Evolutionary conservation across 2,888 invertebrate genomes (phyloP), one percentile per base, ranked within the genome.

Genomic region (Cantharis rufa): DNA sequence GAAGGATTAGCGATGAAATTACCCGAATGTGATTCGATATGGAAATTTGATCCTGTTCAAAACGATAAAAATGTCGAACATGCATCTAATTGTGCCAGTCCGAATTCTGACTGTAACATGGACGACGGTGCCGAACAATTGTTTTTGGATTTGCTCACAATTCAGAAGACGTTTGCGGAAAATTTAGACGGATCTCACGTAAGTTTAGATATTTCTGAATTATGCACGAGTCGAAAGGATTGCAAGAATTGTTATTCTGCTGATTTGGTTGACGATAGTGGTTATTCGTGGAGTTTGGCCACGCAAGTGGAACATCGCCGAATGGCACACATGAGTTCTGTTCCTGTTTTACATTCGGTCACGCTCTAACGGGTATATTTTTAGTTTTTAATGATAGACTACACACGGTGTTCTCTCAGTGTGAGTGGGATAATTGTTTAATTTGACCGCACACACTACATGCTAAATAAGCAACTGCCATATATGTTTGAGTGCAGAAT

Each of bases 71-170:
- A 85, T 62, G 87, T 86, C 13, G 89, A 88, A 84, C 86, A 88
- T 70, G 88, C 89, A 81, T 85, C 84, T 72, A 80, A 84, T n/a
- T 88, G 88, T 77, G 78, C 84, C 74, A 82, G 81, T 69, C 68
- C 81, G 72, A 81, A 82, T 81, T 79, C 79, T 61, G 79, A 79
- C 74, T 80, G 82, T 69, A 92, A 91, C 85, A 86, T 90, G 81
- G 88, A 89, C 80, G 90, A 90, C 84, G 92, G 92, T 83, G 92
- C 92, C 85, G 92, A 92, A 85, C 91, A 92, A 88, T 87, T 92
- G 85, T 87, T 92, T 83, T 89, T 90, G 48, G 92, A 92, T 85
- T 88, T 92, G 81, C 90, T 90, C 85, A 90, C 89, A 82, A 88
- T 91, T 84, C 91, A 90, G 84, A 89, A 89, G 82, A 87, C 87